These are phyloP conservation scores for Metacarcinus magister DNA, from an alignment of 2,888 invertebrate genomes.

Conservation along the genomic window DNA sequence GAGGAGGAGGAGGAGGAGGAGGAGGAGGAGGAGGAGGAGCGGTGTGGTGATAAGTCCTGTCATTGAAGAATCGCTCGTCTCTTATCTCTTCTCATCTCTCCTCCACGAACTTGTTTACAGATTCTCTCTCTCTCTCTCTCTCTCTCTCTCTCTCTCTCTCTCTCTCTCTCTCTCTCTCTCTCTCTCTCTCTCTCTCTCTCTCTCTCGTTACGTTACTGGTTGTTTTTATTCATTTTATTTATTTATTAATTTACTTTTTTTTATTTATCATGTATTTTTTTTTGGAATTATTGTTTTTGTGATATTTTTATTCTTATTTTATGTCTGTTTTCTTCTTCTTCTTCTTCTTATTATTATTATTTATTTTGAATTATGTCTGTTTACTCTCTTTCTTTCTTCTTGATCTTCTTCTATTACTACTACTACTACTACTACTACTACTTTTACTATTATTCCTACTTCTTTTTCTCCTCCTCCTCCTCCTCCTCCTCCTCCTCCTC, in stretches of 20 bases:
- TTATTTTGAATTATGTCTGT: neutral
- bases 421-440: too few species aligned
- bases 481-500: too few species aligned
- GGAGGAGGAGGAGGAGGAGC: constrained; percentile 19
- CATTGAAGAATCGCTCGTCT: neutral
- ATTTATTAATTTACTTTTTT: neutral
- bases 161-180: neutral
- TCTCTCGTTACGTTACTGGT: neutral
- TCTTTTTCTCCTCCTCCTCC: too few species aligned
- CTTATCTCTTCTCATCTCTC: constrained; percentile 26
- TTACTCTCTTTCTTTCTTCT: too few species aligned
- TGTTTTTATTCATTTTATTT: neutral
- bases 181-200: constrained; percentile 57
- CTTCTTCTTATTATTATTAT: neutral
- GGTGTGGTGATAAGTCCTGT: neutral
- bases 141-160: neutral
- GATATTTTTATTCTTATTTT: neutral
- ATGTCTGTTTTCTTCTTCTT: neutral
- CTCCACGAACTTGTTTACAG: constrained; percentile 12
- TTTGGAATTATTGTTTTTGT: too few species aligned
- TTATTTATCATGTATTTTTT: too few species aligned
- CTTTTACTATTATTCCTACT: too few species aligned
- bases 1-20: constrained; percentile 32
- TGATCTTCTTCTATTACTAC: too few species aligned
- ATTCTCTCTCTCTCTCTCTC: constrained; percentile 11